Percentiles rank a stretch among this genome's conserved stretches.
phyloP scores from a whole-genome alignment of 1,140 invertebrate genomes.

The Drosophila leontia region DNA sequence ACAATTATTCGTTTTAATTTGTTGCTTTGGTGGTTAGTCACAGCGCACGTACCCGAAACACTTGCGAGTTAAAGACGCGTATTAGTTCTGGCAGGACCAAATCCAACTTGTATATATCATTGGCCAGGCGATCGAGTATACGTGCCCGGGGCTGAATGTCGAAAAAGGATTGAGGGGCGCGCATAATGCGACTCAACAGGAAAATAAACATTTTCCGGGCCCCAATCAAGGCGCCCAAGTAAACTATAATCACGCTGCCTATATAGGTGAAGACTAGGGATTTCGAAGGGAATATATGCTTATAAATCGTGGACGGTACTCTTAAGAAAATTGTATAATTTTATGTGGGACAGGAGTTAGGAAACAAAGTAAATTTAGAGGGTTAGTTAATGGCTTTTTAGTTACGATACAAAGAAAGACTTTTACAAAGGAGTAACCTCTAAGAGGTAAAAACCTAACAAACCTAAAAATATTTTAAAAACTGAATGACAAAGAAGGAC shows the following conservation, averaged over 20 bases:
- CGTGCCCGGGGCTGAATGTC: conserved; percentile 90
- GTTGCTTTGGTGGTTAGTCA: conserved; percentile 45
- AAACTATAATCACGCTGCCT: conserved; percentile 41
- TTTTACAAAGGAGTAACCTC: neutral
- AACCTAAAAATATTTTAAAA: neutral
- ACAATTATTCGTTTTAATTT: neutral
- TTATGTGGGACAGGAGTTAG: conserved; percentile 19
- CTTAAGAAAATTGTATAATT: neutral
- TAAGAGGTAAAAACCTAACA: neutral
- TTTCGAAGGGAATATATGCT: neutral
- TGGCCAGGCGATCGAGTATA: conserved; percentile 90
- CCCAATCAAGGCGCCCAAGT: conserved; percentile 54
- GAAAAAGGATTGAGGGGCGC: conserved; percentile 90
- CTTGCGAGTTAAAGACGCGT: conserved; percentile 80
- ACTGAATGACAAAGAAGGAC: too few relatives aligned
- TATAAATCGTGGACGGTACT: conserved; percentile 7
- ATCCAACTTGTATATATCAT: conserved; percentile 90
- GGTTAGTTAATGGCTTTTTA: neutral
- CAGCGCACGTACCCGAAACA: conserved; percentile 82
- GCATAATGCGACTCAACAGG: conserved; percentile 88
- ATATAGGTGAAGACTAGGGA: conserved; percentile 60
- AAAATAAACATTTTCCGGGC: conserved; percentile 56
- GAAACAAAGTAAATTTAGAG: conserved; percentile 6
- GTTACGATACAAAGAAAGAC: neutral
- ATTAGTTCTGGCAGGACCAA: conserved; percentile 84